These are phyloP conservation scores for Anas acuta DNA, from an alignment of 2,797 vertebrate species.

Conservation along the genomic window DNA sequence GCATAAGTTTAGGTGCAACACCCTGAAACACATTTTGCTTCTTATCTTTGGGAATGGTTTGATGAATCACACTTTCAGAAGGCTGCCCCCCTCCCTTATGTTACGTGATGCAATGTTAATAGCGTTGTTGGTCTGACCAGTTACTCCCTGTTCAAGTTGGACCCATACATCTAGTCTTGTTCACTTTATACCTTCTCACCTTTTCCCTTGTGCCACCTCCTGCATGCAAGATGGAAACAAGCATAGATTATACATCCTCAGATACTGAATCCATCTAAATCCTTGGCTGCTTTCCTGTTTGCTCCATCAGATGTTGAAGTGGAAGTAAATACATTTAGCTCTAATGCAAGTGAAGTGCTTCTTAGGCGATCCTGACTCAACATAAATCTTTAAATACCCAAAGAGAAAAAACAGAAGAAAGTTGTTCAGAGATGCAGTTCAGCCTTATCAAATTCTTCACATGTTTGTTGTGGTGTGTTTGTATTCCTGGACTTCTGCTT, in stretches of 20 bases:
- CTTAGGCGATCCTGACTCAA: neutral
- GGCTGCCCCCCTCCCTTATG: neutral
- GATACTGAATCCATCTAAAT: neutral
- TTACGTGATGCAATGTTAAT: rapidly evolving
- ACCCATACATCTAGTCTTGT: neutral
- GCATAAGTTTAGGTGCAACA: neutral
- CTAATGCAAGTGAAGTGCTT: neutral
- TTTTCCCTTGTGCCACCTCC: neutral
- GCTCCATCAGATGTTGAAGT: neutral
- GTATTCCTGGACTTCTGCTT: conserved; percentile 57
- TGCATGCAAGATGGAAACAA: neutral
- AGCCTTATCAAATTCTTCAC: conserved; percentile 67
- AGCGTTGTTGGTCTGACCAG: neutral
- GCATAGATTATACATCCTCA: neutral
- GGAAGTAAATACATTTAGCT: neutral
- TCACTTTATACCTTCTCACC: neutral
- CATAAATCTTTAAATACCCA: conserved; percentile 44
- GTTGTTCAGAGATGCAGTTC: conserved; percentile 16
- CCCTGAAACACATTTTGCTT: neutral
- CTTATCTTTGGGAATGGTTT: neutral
- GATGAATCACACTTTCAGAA: rapidly evolving
- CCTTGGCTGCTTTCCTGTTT: neutral
- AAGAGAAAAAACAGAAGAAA: conserved; percentile 56
- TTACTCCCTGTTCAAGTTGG: neutral
- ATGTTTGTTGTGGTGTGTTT: conserved; percentile 61